phyloP scores from a whole-genome alignment of 1,140 invertebrate genomes.

The Spodoptera frugiperda region DNA sequence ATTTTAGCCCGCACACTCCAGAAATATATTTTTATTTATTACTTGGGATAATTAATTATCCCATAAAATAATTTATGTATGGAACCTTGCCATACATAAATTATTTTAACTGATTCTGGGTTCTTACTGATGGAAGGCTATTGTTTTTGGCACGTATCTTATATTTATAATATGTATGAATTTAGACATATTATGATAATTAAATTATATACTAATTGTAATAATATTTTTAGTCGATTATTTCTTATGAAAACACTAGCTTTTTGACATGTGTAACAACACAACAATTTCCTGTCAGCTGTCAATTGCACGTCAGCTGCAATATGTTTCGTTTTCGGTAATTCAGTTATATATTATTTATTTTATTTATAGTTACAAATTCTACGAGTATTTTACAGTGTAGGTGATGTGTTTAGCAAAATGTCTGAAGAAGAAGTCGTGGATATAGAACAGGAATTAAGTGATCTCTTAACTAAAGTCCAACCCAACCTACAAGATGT shows the following conservation, averaged over 20 bases:
- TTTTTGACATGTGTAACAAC: conserved; percentile 41
- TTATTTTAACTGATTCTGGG: too few relatives aligned
- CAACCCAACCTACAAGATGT: conserved; percentile 82
- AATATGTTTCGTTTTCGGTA: conserved; percentile 51
- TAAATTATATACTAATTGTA: too few relatives aligned
- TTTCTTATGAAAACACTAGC: not conserved
- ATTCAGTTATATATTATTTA: conserved; percentile 16
- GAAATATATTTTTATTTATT: too few relatives aligned
- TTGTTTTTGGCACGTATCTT: too few relatives aligned
- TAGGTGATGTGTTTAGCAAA: conserved; percentile 58
- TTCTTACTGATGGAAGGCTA: too few relatives aligned
- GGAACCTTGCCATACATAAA: too few relatives aligned
- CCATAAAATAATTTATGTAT: too few relatives aligned
- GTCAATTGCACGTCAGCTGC: conserved; percentile 44
- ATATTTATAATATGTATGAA: too few relatives aligned
- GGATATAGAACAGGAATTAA: conserved; percentile 76
- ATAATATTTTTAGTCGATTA: conserved; percentile 19
- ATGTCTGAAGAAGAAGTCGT: conserved; percentile 78
- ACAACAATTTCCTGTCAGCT: conserved; percentile 47
- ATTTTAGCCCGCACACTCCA: too few relatives aligned
- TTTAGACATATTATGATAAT: too few relatives aligned
- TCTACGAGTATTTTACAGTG: not conserved
- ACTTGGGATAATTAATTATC: too few relatives aligned
- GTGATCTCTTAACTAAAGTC: conserved; percentile 75
- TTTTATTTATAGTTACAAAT: conserved; percentile 41